phyloP scores from a whole-genome alignment of 2,113 vertebrate genomes.

The Natator depressus region DNA sequence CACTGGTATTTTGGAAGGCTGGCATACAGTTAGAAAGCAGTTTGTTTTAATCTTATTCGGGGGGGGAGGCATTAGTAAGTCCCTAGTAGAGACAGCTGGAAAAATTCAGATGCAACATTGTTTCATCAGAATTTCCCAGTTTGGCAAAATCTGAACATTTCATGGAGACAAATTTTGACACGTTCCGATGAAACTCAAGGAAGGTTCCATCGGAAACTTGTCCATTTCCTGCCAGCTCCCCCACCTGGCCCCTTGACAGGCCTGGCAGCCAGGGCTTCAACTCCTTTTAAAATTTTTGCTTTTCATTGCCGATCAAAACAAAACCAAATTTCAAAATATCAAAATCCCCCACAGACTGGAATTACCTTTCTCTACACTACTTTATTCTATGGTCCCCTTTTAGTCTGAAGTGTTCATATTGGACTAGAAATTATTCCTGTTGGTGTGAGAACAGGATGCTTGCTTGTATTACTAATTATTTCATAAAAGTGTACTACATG shows the following conservation, averaged over 20 bases:
- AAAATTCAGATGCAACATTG: background rate
- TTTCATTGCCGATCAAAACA: background rate
- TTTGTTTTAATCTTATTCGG: background rate
- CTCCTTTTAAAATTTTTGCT: background rate
- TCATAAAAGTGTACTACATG: conserved; percentile 15
- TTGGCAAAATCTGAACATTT: rapidly evolving
- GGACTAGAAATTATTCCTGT: background rate
- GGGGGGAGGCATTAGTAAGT: background rate
- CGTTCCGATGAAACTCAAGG: background rate
- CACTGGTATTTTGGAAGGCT: rapidly evolving
- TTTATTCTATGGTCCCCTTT: background rate
- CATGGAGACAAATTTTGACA: background rate
- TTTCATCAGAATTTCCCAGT: background rate
- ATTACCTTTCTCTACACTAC: background rate
- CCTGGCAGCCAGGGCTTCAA: background rate
- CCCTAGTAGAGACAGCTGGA: background rate
- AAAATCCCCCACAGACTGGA: background rate
- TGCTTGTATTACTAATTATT: background rate
- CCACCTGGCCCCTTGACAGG: background rate
- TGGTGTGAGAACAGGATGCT: background rate
- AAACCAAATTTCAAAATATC: background rate
- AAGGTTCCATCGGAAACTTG: background rate
- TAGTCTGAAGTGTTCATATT: background rate
- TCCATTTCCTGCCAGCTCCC: background rate
- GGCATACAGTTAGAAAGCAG: background rate